Evolutionary conservation across 2,888 invertebrate species (phyloP).

Genomic region (Melinaea marsaeus): DNA sequence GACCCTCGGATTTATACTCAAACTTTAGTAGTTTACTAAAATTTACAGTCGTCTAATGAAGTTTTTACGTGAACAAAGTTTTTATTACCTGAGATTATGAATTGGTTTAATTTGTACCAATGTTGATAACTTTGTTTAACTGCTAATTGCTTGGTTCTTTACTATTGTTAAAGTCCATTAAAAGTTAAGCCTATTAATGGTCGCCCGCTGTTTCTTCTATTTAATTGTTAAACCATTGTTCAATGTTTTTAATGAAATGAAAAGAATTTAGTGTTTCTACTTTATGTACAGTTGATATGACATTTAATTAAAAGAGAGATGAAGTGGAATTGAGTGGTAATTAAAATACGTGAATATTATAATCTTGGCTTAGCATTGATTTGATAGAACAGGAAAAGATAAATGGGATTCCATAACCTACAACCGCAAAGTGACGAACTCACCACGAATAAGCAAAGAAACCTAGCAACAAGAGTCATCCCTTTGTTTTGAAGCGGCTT

Average conservation of each 20-base stretch:
- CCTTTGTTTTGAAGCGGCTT: too few relatives aligned
- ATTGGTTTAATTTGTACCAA: conserved; percentile 15
- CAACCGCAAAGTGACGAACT: too few relatives aligned
- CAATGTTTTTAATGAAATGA: background rate
- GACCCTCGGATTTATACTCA: conserved; percentile 24
- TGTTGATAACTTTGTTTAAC: background rate
- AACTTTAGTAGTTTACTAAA: conserved; percentile 32
- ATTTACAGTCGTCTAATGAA: conserved; percentile 35
- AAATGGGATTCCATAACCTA: too few relatives aligned
- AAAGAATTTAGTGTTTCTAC: too few relatives aligned
- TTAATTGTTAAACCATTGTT: background rate
- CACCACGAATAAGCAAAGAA: too few relatives aligned
- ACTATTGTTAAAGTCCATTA: conserved; percentile 2
- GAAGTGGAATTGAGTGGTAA: too few relatives aligned
- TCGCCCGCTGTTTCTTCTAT: background rate
- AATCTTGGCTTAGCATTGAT: too few relatives aligned
- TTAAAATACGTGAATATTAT: too few relatives aligned
- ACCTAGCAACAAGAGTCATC: too few relatives aligned
- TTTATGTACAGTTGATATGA: too few relatives aligned
- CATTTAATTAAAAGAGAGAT: too few relatives aligned
- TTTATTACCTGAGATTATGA: conserved; percentile 24
- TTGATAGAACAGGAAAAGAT: too few relatives aligned
- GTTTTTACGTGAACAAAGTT: conserved; percentile 30
- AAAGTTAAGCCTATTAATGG: conserved; percentile 2
- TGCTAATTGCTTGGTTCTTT: conserved; percentile 9